Evolutionary conservation across 1,140 invertebrate species (phyloP).

Genomic region (Caligus rogercresseyi): DNA sequence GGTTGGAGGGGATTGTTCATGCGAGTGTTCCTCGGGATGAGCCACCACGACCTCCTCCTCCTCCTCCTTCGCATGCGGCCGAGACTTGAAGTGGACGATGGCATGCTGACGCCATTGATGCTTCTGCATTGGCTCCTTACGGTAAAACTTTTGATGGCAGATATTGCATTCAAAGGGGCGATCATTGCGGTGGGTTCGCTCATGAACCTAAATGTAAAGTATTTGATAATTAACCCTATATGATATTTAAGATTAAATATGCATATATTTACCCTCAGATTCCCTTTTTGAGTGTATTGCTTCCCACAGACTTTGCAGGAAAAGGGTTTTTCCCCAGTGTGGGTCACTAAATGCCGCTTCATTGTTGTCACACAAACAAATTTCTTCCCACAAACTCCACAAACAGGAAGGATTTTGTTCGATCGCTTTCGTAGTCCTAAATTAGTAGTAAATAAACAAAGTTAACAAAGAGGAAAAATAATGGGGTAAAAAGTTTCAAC

Average conservation of each 20-base stretch:
- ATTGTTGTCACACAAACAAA: slow-evolving; percentile 20
- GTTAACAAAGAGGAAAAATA: not conserved
- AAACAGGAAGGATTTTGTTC: slow-evolving; percentile 16
- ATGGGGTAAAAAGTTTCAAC: not conserved
- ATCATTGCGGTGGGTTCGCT: slow-evolving; percentile 18
- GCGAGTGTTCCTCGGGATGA: not conserved
- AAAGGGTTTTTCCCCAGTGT: slow-evolving; percentile 19
- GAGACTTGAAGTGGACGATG: slow-evolving; percentile 17
- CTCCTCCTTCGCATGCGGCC: not conserved
- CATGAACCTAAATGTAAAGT: slow-evolving; percentile 20
- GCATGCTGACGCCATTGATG: slow-evolving; percentile 20
- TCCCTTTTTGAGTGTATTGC: slow-evolving; percentile 20
- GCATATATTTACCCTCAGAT: slow-evolving; percentile 13
- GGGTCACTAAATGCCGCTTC: slow-evolving; percentile 20
- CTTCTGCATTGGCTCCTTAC: slow-evolving; percentile 20
- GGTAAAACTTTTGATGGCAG: slow-evolving; percentile 19
- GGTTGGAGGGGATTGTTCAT: not conserved
- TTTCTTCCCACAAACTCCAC: slow-evolving; percentile 17
- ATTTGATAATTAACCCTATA: too few relatives aligned
- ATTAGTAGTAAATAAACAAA: not conserved
- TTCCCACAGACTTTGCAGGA: slow-evolving; percentile 20
- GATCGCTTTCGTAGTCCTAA: slow-evolving; percentile 14
- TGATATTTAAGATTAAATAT: too few relatives aligned
- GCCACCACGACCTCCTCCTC: not conserved
- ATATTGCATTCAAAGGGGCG: slow-evolving; percentile 20